phyloP scores from a whole-genome alignment of 2,888 invertebrate genomes.

The Tuberolachnus salignus region DNA sequence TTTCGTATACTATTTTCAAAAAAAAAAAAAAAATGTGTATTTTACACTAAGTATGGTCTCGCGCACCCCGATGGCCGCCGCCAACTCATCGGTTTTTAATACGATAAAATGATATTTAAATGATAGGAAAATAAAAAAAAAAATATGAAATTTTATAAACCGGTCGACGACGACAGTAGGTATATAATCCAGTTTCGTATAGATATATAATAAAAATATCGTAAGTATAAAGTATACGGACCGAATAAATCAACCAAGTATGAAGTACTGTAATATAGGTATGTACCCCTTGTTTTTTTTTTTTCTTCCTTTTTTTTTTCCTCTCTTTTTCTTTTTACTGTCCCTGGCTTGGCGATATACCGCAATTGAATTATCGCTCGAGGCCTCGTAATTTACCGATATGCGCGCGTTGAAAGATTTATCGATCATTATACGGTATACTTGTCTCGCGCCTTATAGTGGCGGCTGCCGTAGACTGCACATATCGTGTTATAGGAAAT shows the following conservation, averaged over 20 bases:
- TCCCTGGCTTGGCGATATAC: neutral
- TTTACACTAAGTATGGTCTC: no score
- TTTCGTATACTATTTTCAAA: no score
- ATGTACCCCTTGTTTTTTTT: slow-evolving; percentile 12
- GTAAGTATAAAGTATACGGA: no score
- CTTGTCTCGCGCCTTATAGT: slow-evolving; percentile 21
- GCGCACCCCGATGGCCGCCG: no score
- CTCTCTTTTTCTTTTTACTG: no score
- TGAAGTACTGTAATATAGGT: neutral
- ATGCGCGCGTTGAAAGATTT: slow-evolving; percentile 40
- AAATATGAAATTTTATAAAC: neutral
- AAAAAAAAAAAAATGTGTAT: no score
- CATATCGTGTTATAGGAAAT: neutral
- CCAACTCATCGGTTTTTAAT: no score
- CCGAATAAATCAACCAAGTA: slow-evolving; percentile 33
- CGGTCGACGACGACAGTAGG: neutral
- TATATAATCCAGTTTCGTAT: neutral
- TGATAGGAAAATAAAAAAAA: no score
- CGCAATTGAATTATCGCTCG: slow-evolving; percentile 29
- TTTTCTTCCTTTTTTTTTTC: slow-evolving; percentile 6
- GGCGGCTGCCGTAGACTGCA: no score
- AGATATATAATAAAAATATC: neutral
- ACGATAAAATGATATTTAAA: no score
- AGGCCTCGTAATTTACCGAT: slow-evolving; percentile 38
- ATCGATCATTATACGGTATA: slow-evolving; percentile 23